Conservation (phyloP, 2,113 vertebrate species). For the Zosterops japonicus region DNA sequence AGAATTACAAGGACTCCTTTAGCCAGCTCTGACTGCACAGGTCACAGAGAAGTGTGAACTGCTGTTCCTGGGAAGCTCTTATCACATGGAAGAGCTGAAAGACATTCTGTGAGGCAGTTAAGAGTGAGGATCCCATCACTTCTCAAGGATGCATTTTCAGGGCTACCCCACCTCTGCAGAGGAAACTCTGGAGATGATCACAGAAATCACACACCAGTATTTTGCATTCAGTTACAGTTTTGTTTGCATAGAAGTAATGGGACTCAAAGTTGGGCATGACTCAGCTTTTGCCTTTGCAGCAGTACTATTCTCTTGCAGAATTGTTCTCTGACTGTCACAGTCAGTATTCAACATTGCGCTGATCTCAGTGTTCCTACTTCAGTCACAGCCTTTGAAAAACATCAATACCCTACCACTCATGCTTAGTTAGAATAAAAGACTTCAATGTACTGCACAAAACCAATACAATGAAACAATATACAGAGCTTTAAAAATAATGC, state of each 20-base stretch:
- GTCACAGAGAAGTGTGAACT: background rate
- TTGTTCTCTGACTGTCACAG: background rate
- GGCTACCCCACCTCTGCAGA: background rate
- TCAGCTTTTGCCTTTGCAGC: background rate
- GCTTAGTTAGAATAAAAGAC: background rate
- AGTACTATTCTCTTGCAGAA: background rate
- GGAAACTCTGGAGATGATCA: background rate
- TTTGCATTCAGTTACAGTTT: background rate
- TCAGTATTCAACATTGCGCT: background rate
- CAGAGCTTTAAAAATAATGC: background rate
- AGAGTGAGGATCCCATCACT: background rate
- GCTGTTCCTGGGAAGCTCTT: background rate
- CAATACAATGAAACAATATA: background rate
- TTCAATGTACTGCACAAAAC: background rate
- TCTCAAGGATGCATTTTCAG: background rate
- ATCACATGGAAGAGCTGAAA: background rate
- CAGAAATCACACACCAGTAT: background rate
- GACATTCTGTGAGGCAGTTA: background rate
- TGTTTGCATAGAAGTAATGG: background rate
- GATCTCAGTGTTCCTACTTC: background rate
- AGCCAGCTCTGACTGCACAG: background rate
- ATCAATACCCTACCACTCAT: background rate
- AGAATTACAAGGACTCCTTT: background rate
- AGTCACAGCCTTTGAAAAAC: background rate
- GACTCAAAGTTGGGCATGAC: background rate